Base-by-base conservation (phyloP, 2,888 invertebrate genomes). In the Andrena flavipes region DNA sequence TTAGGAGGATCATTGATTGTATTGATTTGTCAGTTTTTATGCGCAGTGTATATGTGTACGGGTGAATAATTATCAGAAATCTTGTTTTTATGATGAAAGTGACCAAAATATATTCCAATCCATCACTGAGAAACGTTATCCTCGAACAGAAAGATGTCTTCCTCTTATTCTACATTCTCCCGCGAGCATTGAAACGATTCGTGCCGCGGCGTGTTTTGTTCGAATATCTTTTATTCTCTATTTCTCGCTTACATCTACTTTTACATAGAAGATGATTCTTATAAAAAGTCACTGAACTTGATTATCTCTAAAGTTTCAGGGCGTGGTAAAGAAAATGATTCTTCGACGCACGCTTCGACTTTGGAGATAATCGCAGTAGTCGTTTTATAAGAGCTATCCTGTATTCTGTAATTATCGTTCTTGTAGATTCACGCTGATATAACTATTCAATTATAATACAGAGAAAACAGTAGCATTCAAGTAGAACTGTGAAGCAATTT, bases 81-180 rank as follows among this genome's bases (percentile, higher is more conserved):
- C 64, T 82, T 82, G 82, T 82, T 82, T 82, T 72, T 82, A 82
- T 72, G 82, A 82, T 30, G 63, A 76, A 82, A 72, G 29, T 72
- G 82, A 82, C 82, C 82, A 82, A 82, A 82, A 82, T 82, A 82
- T 71, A 82, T 75, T 82, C 71, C 68, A 51, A 71, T 62, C 71
- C 76, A 82, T 68, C 29, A 71, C 35, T 42, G 35, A 51, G 26
- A 56, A 35, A 72, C n/a, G 13, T 72, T 68, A 26, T 73, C 54
- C 48, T 65, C 16, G 6, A 54, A 71, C 29, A 54, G 54, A 64
- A 51, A 26, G 20, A 16, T 68, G 13, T 51, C 49, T 67, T 29
- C 74, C 35, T 63, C 23, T 82, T 48, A 69, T 48, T 72, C 10
- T 29, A n/a, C 48, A 48, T 23, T 71, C 20, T 71, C 63, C 16